These are phyloP conservation scores for Drosophila suboccidentalis DNA, from an alignment of 2,888 invertebrate genomes.

Conservation along the genomic window DNA sequence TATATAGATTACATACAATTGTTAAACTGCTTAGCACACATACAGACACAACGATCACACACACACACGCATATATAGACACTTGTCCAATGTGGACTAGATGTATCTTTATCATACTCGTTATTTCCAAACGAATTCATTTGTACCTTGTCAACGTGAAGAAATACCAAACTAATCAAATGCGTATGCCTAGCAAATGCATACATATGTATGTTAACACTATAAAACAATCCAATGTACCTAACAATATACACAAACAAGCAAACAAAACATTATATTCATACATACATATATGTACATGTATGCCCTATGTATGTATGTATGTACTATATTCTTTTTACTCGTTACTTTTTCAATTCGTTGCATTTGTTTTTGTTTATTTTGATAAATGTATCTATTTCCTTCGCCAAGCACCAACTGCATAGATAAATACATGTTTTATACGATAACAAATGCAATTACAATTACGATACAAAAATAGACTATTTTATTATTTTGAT, in stretches of 20 bases:
- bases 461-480: conserved; percentile 43
- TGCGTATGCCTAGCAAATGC: conserved; percentile 44
- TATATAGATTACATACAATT: conserved; percentile 14
- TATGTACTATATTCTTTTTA: conserved; percentile 5
- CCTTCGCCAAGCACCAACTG: conserved; percentile 41
- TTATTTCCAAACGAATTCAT: conserved; percentile 45
- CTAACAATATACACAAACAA: conserved; percentile 53
- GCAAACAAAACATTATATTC: conserved; percentile 19
- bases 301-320: no score
- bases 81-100: conserved; percentile 50
- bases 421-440: conserved; percentile 59
- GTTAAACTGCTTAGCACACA: conserved; percentile 33
- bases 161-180: conserved; percentile 41
- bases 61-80: conserved; percentile 1
- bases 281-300: conserved; percentile 2
- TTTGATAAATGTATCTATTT: neutral
- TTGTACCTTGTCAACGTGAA: conserved; percentile 53
- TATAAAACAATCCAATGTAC: conserved; percentile 78
- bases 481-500: conserved; percentile 76
- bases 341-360: conserved; percentile 5
- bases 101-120: conserved; percentile 42
- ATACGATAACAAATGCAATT: conserved; percentile 59
- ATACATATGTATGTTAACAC: conserved; percentile 50
- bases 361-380: conserved; percentile 22
- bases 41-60: neutral